Base-by-base conservation (phyloP, 2,888 invertebrate genomes). In the Dyspetes luteomarginatus region DNA sequence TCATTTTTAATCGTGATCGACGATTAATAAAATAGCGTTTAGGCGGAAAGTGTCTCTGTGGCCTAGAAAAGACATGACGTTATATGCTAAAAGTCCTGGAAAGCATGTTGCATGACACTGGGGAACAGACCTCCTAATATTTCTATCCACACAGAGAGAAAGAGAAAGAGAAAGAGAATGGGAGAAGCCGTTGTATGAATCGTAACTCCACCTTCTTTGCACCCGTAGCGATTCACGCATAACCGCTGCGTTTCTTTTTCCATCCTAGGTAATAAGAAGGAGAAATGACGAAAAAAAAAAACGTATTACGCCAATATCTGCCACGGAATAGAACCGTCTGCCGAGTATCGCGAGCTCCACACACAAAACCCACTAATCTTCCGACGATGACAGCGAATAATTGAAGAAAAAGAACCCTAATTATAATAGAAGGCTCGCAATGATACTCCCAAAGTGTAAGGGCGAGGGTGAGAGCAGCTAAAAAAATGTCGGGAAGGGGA, bases 11-110 rank as follows among this genome's bases (percentile, higher is more conserved):
- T 80, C n/a, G n/a, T 80, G 85, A 76, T 84, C 78, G 85, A 85
- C 85, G 89, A 89, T 90, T 90, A 90, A 90, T 90, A 90, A 90
- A 90, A 89, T 88, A 87, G n/a, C 85, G 71, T 76, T 80, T 62
- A 41, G 56, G 24, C 85, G 85, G 83, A 86, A 89, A 88, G 87
- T 86, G 85, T 80, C 79, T 74, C 22, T 9, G 45, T 45, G 72
- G 69, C 65, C 64, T 17, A 52, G 45, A 64, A 48, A 50, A 50
- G 15, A 4, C 30, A 64, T 9, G 36, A 28, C 19, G 17, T n/a
- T 12, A 50, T 48, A 60, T 36, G 28, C 26, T 65, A 12, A 60
- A 81, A 41, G n/a, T n/a, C n/a, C n/a, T n/a, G n/a, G n/a, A n/a
- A n/a, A n/a, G n/a, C n/a, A n/a, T n/a, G n/a, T n/a, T n/a, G n/a